A percentile compares a stretch with the other conserved stretches of the same genome.
phyloP scores from a whole-genome alignment of 2,888 invertebrate genomes.

The Phyto melanocephala region DNA sequence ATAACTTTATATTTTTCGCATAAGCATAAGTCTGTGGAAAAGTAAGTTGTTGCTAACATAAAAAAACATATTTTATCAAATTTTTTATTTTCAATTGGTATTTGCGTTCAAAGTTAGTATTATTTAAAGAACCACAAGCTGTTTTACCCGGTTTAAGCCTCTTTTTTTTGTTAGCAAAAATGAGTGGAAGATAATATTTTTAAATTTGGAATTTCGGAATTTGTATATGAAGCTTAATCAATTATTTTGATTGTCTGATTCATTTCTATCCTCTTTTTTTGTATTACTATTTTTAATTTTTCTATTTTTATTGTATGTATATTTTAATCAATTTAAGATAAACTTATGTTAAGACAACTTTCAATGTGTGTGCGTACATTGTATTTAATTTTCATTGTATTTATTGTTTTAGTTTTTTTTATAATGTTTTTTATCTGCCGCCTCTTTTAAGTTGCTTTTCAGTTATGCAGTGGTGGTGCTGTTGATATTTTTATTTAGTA shows the following conservation, averaged over 20 bases:
- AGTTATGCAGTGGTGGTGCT: conserved; percentile 8
- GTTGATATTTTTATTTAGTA: conserved; percentile 15
- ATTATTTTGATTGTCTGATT: conserved; percentile 13
- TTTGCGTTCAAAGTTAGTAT: not conserved
- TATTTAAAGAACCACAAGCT: not conserved
- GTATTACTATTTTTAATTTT: not conserved
- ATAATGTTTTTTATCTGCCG: conserved; percentile 22
- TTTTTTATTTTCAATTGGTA: too few species aligned
- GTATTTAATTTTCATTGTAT: not conserved
- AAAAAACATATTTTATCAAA: too few species aligned
- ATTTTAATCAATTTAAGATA: conserved; percentile 33
- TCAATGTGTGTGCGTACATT: conserved; percentile 58
- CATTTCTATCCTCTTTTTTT: not conserved
- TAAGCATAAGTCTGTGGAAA: too few species aligned
- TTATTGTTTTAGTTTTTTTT: not conserved
- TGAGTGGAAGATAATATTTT: too few species aligned
- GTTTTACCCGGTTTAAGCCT: too few species aligned
- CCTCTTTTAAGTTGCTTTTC: conserved; percentile 27
- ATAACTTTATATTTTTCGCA: too few species aligned
- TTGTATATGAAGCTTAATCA: conserved; percentile 44
- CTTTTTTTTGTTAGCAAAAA: not conserved
- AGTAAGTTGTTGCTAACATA: too few species aligned
- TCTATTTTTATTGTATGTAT: not conserved
- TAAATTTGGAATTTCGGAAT: too few species aligned
- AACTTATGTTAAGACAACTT: conserved; percentile 37